Base-by-base conservation (phyloP, 2,797 vertebrate genomes). In the Girardinus metallicus region DNA sequence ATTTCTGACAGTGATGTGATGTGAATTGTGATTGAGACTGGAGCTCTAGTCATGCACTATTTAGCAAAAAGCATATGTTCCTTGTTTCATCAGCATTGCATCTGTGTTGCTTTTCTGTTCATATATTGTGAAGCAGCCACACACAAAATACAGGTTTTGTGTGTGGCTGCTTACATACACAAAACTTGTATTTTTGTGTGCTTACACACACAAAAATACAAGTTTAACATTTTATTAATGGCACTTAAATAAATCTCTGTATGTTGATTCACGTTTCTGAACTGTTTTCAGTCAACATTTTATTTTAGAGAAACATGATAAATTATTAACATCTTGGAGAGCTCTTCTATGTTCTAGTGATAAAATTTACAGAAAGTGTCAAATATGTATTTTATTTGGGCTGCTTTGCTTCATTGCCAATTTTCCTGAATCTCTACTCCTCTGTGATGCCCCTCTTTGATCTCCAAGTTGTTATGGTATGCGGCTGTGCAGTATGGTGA, bases 401-500 rank as follows among this genome's bases (percentile, higher is more conserved):
- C 18, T 55, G 77, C 73, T 70, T 74, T 77, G 78, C 31, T n/a
- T 80, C 29, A 9, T 74, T 77, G 80, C 49, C 75, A 83, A 44
- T 83, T 78, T 82, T 49, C 57, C 43, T 53, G 41, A 29, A 46
- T 44, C 68, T 44, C 41, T 8, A 3, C 29, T 13, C 68, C 41
- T 71, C 41, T 29, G 13, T 29, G 41, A n/a, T 29, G 26, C 44
- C 39, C 70, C 83, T 71, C 80, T 55, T 75, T 87, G 71, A 60
- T 83, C 85, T 44, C 36, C 57, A 62, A 78, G 39, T 83, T 87
- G 74, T 80, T 81, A 83, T 86, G 87, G 90, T 86, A 88, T 88
- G 86, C 41, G 73, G 83, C 86, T 87, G 79, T 84, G 82, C 88
- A 91, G 86, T 82, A 90, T 71, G 39, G 74, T 86, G 86, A 80